Evolutionary conservation across 1,140 invertebrate genomes (phyloP), one percentile per base, ranked within the genome.

Genomic region (Trichogramma pretiosum): DNA sequence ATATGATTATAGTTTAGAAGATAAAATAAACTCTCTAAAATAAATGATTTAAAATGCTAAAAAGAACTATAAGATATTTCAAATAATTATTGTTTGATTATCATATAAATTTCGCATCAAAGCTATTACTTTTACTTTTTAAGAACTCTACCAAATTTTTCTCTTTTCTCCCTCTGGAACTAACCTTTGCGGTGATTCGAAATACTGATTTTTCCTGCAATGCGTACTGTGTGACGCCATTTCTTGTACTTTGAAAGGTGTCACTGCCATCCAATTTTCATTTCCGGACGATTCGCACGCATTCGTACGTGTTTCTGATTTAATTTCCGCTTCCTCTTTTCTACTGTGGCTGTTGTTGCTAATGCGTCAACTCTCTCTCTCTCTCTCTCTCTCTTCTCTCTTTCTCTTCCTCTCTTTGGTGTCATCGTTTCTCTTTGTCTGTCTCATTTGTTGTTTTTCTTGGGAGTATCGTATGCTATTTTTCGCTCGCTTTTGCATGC

Each of bases 301-400:
- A 35, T 52, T 49, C 40, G 46, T 35, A 48, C 52, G 41, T 48
- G 56, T 57, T 61, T 51, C 53, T 58, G 51, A 54, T 52, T 61
- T 57, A 58, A 58, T 60, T 58, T 60, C 56, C 57, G 56, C 48
- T 59, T 43, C 48, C 54, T 51, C 54, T 51, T 41, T 26, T 41
- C 3, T 28, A 11, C 21, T 39, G 45, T 14, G 45, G 35, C 11
- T 17, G n/a, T n/a, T n/a, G n/a, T n/a, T n/a, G n/a, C n/a, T n/a
- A n/a, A n/a, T n/a, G 36, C 26, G 11, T 5, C 24, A 28, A 11
- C 24, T 7, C 5, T 11, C 24, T 28, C 21, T 39, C 28, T 38
- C 16, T 32, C 35, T 32, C 18, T 23, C 26, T 13, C 28, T 22
- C 24, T 21, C 14, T 33, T 33, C 38, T 37, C 24, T 28, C 5